Conservation (phyloP, 2,888 invertebrate species). For the Norana najaformis region DNA sequence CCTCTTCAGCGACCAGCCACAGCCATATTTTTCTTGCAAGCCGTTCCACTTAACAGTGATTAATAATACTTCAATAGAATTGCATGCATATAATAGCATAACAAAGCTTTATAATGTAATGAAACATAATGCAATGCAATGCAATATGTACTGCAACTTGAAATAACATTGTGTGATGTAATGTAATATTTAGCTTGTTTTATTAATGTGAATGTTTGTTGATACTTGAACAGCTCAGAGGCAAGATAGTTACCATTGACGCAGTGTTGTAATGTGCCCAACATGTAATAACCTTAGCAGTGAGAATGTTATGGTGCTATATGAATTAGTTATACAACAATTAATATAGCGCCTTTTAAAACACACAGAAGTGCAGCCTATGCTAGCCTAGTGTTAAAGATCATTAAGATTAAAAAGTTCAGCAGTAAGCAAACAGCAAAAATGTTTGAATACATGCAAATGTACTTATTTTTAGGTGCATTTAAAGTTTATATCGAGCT, state of each 20-base stretch:
- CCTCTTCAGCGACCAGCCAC: neutral
- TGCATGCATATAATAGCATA: neutral
- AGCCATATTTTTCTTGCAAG: neutral
- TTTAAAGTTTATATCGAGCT: neutral
- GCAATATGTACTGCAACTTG: too few relatives aligned
- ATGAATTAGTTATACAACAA: neutral
- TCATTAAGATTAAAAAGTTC: neutral
- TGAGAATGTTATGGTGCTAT: too few relatives aligned
- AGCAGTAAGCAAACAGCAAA: neutral
- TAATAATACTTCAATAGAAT: too few relatives aligned
- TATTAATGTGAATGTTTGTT: neutral
- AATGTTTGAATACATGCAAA: neutral
- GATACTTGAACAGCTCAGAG: neutral
- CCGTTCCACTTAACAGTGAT: neutral
- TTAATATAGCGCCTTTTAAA: neutral
- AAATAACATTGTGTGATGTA: neutral
- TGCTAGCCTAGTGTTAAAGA: neutral
- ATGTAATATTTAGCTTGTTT: neutral
- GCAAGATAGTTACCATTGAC: neutral
- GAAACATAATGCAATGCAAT: too few relatives aligned
- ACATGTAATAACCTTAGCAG: too few relatives aligned
- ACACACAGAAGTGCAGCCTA: neutral
- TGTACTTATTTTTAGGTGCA: too few relatives aligned
- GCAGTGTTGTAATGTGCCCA: too few relatives aligned
- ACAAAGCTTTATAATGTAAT: neutral